A percentile compares a stretch with the other conserved stretches of the same genome.
Conservation (phyloP, 2,888 invertebrate genomes). For the Mythimna ferrago region DNA sequence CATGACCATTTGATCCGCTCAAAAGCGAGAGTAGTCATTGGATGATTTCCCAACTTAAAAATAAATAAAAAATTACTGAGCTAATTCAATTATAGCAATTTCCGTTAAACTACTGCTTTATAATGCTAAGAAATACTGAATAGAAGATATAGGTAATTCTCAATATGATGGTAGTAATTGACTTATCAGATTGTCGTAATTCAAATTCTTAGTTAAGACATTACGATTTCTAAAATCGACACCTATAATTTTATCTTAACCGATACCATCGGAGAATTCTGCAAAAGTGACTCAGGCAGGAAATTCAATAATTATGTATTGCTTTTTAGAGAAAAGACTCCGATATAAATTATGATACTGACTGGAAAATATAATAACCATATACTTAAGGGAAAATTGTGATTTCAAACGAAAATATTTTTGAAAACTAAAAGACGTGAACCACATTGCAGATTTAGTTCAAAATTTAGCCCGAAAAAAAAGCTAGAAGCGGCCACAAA, state of each 20-base stretch:
- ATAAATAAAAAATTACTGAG: no score
- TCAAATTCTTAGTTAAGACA: neutral
- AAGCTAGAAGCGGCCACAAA: no score
- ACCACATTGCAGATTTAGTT: neutral
- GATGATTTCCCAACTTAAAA: no score
- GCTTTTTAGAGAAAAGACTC: neutral
- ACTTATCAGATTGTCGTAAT: neutral
- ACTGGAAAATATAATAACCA: neutral
- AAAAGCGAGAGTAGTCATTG: no score
- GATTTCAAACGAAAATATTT: neutral
- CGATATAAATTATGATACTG: neutral
- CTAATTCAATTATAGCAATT: neutral
- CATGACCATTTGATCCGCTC: no score
- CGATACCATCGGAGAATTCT: neutral
- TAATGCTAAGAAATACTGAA: neutral
- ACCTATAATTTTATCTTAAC: neutral
- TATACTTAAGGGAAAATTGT: neutral
- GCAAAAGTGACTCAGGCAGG: neutral
- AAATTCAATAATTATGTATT: neutral
- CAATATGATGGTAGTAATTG: neutral
- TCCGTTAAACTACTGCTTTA: conserved; percentile 37
- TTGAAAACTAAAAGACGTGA: neutral
- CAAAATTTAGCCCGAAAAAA: no score
- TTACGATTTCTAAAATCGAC: neutral
- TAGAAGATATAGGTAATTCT: no score